phyloP scores from a whole-genome alignment of 1,140 invertebrate species.

The Megalopta genalis region DNA sequence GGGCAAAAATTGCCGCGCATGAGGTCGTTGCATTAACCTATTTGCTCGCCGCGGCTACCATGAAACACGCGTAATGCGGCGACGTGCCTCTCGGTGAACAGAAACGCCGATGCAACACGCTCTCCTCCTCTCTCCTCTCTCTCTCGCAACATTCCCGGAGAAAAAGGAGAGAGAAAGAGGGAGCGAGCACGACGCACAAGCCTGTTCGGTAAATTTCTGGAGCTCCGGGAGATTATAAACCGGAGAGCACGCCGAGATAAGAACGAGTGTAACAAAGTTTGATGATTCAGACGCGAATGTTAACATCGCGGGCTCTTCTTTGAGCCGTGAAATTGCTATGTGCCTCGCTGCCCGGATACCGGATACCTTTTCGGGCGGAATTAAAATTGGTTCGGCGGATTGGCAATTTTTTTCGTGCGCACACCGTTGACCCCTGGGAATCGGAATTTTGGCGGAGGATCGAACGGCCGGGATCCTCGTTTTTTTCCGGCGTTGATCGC shows the following conservation, averaged over 20 bases:
- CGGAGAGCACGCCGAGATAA: background rate
- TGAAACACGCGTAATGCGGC: constrained; percentile 45
- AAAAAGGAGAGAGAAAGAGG: too few species aligned
- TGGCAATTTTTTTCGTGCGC: background rate
- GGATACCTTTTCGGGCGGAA: background rate
- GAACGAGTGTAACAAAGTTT: background rate
- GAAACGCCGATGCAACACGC: constrained; percentile 17
- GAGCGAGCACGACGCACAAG: background rate
- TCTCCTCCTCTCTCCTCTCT: background rate
- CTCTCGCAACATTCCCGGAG: too few species aligned
- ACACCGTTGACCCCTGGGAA: too few species aligned
- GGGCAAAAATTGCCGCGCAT: constrained; percentile 53
- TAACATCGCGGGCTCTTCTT: background rate
- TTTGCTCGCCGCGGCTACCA: constrained; percentile 52
- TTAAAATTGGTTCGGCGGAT: background rate
- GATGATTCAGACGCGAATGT: background rate
- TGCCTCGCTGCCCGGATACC: too few species aligned
- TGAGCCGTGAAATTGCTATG: background rate
- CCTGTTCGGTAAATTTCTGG: constrained; percentile 3
- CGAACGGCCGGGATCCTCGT: too few species aligned
- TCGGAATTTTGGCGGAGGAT: too few species aligned
- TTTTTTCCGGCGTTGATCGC: too few species aligned
- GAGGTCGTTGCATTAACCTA: constrained; percentile 62
- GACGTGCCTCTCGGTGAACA: background rate
- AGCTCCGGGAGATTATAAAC: background rate